Base-by-base conservation (phyloP, 2,797 vertebrate species). In the Fratercula arctica region DNA sequence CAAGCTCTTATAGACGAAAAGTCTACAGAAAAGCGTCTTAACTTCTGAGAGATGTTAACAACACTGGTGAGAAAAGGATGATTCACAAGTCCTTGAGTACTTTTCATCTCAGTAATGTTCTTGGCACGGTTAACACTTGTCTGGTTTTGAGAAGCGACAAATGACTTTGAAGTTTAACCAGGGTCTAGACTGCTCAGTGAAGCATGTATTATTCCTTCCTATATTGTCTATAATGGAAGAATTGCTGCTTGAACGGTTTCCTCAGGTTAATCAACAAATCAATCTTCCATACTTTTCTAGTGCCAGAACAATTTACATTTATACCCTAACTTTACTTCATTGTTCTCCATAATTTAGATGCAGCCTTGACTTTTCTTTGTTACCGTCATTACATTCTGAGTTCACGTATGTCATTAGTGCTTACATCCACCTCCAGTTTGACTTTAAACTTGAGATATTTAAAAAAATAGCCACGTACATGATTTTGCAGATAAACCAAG, bases 211-310 rank as follows among this genome's bases (percentile, higher is more conserved):
- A 72, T 87, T 80, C 29, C 60, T 89, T 89, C 54, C 43, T 78
- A 10, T 76, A 9, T 76, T 92, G 59, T 89, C 50, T 88, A 6
- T 93, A 92, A 94, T 78, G 41, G 66, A 91, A 80, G 57, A 96
- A 89, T 86, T 96, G 50, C 85, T 90, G 76, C 89, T 91, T 93
- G 66, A 93, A 64, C 81, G 66, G 21, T 86, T 91, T 91, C 33
- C 50, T 85, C 50, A 79, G 43, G 28, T 93, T 95, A 89, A 94
- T 91, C 94, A 95, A 82, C 61, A 91, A 75, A 96, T 95, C 69
- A 84, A 39, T 92, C 76, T 91, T 89, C 50, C 6, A 23, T 75
- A 72, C 21, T 59, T 84, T 86, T 61, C 85, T 53, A 88, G 50
- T 63, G 61, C 26, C 39, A 69, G 73, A 74, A 72, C 21, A 89